Evolutionary conservation across 2,797 vertebrate species (phyloP).

Genomic region (Ara ararauna): DNA sequence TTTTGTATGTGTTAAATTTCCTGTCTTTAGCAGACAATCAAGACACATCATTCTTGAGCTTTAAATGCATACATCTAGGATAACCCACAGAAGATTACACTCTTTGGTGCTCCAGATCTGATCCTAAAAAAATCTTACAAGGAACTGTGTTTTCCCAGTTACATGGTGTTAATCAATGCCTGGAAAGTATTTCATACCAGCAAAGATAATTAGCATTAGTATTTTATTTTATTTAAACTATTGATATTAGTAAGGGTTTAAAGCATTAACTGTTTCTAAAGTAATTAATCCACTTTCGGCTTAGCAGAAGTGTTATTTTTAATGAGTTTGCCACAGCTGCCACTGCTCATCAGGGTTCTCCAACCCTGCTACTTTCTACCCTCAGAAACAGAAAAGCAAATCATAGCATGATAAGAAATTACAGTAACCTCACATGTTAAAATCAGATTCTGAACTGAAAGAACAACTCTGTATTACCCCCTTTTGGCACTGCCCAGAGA

Average conservation of each 20-base stretch:
- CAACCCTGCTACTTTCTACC: background rate
- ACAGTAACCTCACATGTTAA: background rate
- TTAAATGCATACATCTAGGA: background rate
- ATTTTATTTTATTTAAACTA: background rate
- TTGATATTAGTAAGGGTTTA: background rate
- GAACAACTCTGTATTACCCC: background rate
- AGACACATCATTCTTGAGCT: accelerated
- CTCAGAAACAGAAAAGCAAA: background rate
- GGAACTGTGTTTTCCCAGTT: background rate
- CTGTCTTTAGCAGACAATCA: background rate
- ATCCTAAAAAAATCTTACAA: background rate
- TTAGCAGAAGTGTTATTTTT: background rate
- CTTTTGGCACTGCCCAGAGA: background rate
- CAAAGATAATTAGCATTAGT: background rate
- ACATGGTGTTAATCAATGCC: accelerated
- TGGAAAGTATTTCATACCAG: background rate
- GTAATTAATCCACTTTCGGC: background rate
- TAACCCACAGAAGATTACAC: background rate
- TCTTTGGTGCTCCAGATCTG: background rate
- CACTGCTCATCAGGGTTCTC: background rate
- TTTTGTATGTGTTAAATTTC: background rate
- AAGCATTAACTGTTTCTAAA: background rate
- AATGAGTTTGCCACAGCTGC: background rate
- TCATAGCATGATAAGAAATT: background rate
- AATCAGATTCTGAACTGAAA: background rate